Evolutionary conservation across 2,113 vertebrate species (phyloP), one percentile per base, ranked within the genome.

Genomic region (Vidua chalybeata): DNA sequence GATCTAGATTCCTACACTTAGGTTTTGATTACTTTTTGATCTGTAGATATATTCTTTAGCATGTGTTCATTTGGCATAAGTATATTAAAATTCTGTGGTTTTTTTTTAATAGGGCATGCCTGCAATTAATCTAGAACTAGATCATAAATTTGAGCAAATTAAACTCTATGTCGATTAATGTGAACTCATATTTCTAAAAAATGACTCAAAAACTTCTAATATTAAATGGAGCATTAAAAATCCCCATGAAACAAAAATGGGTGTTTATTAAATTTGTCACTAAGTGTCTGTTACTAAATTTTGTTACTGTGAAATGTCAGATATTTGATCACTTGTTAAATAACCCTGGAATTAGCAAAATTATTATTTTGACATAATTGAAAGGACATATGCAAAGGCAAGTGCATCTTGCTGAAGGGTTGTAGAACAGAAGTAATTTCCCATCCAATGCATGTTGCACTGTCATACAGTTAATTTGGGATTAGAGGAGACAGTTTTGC

Each of bases 81-180:
- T 64, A 16, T 71, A 93, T 94, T 94, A 13, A 94, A 89, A 94
- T 90, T 90, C 31, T 63, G 27, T 59, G 9, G 2, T 11, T 10
- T 8, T 18, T 30, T 24, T 75, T 41, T 8, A 56, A 56, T 80
- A 71, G 5, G 74, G 2, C 11, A 81, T 90, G 21, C 37, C 15
- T 67, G 35, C 9, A 89, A 77, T 97, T 94, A 92, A 94, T 87
- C 90, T 95, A 88, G n/a, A 90, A 69, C 26, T 59, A 78, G 31
- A 68, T 74, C 27, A 92, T 94, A 93, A 94, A 91, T 95, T 93
- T 97, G 17, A 93, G 41, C 26, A 97, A 96, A 96, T 94, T 94
- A 64, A 12, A 77, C 83, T 95, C 17, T 71, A 19, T 90, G 10
- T 91, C 96, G 90, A 94, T 90, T 95, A 87, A 75, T 75, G 41